Base-by-base conservation (phyloP, 30 jellyfish, hydroid and myxozoan genomes). In the Turritopsis rubra region DNA sequence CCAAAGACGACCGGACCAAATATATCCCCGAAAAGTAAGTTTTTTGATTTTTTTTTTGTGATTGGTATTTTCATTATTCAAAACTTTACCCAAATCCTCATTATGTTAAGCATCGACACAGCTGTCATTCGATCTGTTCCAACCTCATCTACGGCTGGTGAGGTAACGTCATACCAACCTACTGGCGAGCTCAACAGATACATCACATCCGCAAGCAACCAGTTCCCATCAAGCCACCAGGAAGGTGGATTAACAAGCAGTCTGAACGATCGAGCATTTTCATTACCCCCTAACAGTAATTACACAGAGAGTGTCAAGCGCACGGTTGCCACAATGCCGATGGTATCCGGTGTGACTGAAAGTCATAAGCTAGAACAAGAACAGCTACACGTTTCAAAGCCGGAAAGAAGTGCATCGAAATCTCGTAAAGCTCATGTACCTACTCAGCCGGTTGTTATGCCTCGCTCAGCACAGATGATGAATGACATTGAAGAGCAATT, bases 311-410 rank as follows among this genome's bases (percentile, higher is more conserved):
- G 83, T 60, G 75, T 82, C 18, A 88, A 87, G 18, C 83, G 82
- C 28, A 29, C 71, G 5, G 54, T 82, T 52, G 87, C 89, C 21
- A 28, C 97, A 30, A 65, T 80, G 84, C 94, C 98, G 0, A 85
- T 92, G 84, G 84, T 92, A 54, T 82, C 96, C 28, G 98, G 98
- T 9, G 85, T 92, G 13, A 95, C 95, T 24, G 98, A 92, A 65
- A 92, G 98, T 89, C 98, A 88, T 72, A 92, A 80, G 82, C 90
- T 92, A 28, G 98, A 92, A 72, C 96, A 87, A 66, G 98, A 92
- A 74, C 98, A 87, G 54, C 65, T 91, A 41, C 95, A 83, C 53
- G 79, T 91, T 4, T 79, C 86, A 20, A 91, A 91, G 83, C 26
- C 87, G 19, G 91, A 86, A 66, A 76, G 88, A 52, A 88, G 73